Base-by-base conservation (phyloP, 2,797 vertebrate genomes). In the Mareca penelope region DNA sequence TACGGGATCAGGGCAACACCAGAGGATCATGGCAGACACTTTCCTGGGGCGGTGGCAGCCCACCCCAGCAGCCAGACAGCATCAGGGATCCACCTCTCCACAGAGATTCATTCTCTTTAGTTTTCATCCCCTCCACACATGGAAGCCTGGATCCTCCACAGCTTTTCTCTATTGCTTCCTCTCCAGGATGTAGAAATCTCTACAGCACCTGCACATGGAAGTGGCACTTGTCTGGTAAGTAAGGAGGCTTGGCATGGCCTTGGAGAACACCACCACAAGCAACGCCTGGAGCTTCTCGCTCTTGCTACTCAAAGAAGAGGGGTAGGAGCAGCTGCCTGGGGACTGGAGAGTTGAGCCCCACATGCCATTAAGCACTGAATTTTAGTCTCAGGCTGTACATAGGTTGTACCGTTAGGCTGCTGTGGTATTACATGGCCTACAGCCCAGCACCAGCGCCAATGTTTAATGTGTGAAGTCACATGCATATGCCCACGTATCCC, bases 341-440 rank as follows among this genome's bases (percentile, higher is more conserved):
- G 17, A 65, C 39, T 59, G n/a, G 44, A 24, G 13, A 16, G 40
- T 33, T 22, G 9, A 28, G 29, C 23, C 37, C 46, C 48, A 16
- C 52, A 9, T 0, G 1, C 13, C 31, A 57, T 9, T 9, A 56
- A 31, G 33, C 37, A 72, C 22, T 24, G 3, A 88, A 50, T 5
- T 57, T 17, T 9, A 50, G n/a, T 26, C 65, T 52, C 52, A 31
- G 37, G 78, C 21, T 44, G 42, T 44, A 44, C 31, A 37, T 3
- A 61, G 40, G 29, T 24, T n/a, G 31, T 3, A 55, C 50, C n/a
- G 65, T n/a, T 24, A n/a, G 1, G 9, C 5, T 55, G 21, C 22
- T 19, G 9, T 0, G 40, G 31, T 7, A 29, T 14, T 8, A 12
- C 0, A 65, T 1, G 15, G 57, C 57, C 77, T 35, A 24, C 23